Base-by-base conservation (phyloP, 1,140 invertebrate species). In the Solenopsis invicta region DNA sequence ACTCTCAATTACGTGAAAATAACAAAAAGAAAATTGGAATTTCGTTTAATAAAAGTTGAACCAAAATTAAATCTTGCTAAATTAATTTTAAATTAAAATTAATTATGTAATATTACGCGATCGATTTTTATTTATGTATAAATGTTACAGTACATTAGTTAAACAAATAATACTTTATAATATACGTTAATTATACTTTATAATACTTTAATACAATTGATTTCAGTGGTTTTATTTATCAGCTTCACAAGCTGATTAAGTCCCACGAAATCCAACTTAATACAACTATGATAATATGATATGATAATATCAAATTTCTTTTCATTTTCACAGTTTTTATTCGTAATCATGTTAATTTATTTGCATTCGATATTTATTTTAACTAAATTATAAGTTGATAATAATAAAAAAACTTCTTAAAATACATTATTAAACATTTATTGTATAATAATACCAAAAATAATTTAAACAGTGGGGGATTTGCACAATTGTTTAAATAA, bases 51-150 rank as follows among this genome's bases (percentile, higher is more conserved):
- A 18, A 9, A 5, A 4, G 6, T 24, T 29, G 1, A 56, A 41
- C 8, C 4, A 8, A 18, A 13, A 84, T 84, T 61, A 74, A 74
- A 82, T 66, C 29, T 9, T 16, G 1, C 24, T 24, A 2, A 82
- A 21, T 21, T 16, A 56, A 45, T 81, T 72, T 71, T 13, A 45
- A 67, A 45, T 67, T 13, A 9, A 52, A 67, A 80, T 8, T 62
- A 62, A 62, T 62, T 24, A 3, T 62, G 6, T 4, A 62, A 29
- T 50, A 16, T 50, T 56, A 18, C n/a, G n/a, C 2, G 1, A 56
- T 56, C 21, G 8, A 56, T 56, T 13, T 67, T n/a, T 67, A 45
- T 5, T 45, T 67, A 67, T 45, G 24, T 9, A 10, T 18, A 13
- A 6, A 34, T 78, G 29, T 75, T 21, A 50, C 59, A 62, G 34